Evolutionary conservation across 2,113 vertebrate species (phyloP).

Genomic region (Vulpes lagopus): DNA sequence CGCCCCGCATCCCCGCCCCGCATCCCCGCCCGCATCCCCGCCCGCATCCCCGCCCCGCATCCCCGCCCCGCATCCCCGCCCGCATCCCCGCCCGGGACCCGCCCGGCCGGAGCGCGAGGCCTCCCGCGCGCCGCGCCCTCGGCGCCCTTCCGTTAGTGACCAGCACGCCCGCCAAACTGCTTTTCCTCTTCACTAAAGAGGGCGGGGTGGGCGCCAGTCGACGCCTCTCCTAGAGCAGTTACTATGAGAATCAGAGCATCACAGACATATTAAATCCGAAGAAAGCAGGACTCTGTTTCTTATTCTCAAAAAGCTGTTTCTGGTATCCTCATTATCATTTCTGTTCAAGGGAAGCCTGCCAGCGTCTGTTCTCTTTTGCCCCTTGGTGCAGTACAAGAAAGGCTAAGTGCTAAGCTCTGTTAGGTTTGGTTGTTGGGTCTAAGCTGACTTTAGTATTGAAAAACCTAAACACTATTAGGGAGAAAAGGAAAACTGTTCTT

Average conservation of each 20-base stretch:
- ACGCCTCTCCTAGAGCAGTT: background rate
- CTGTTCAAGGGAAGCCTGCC: background rate
- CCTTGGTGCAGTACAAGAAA: background rate
- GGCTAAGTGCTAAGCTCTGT: background rate
- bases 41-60: no score
- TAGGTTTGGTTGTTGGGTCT: background rate
- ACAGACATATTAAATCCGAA: background rate
- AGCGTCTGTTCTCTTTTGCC: background rate
- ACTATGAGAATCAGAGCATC: background rate
- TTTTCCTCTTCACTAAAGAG: background rate
- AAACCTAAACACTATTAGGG: background rate
- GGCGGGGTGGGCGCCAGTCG: background rate
- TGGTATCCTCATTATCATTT: background rate
- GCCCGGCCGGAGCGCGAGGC: rapidly evolving
- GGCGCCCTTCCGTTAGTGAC: background rate
- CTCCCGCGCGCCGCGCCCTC: background rate
- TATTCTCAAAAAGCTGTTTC: background rate
- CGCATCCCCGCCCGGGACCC: no score
- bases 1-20: no score
- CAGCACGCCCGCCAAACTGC: no score
- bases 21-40: no score
- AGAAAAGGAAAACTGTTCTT: background rate
- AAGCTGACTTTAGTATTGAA: background rate
- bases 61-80: no score
- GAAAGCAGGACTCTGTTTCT: background rate